These are phyloP conservation scores for Alca torda DNA, from an alignment of 2,797 vertebrate species.

Conservation along the genomic window DNA sequence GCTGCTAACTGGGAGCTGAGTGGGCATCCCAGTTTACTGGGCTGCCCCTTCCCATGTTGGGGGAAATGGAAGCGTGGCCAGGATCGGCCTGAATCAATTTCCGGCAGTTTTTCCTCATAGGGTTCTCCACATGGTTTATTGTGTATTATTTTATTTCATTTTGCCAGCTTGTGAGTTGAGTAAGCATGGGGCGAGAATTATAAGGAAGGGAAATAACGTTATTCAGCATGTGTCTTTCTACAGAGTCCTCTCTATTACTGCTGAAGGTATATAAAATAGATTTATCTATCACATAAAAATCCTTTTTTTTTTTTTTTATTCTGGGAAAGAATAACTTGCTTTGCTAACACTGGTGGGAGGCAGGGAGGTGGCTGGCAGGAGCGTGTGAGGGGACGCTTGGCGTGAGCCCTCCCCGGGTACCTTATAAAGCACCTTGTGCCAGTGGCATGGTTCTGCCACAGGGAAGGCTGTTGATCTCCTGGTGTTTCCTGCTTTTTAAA, in stretches of 20 bases:
- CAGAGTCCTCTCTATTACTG: background rate
- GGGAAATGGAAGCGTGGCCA: background rate
- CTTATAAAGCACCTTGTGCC: background rate
- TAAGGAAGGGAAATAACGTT: background rate
- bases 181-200: background rate
- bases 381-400: background rate
- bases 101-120: background rate
- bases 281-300: background rate
- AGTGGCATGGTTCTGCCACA: rapidly evolving
- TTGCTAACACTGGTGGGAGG: background rate
- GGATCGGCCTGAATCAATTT: background rate
- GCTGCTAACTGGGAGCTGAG: background rate
- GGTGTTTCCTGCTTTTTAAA: background rate
- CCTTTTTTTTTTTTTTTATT: background rate
- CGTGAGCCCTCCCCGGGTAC: background rate
- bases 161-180: background rate
- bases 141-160: background rate
- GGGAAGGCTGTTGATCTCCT: background rate
- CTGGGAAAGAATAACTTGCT: background rate
- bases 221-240: rapidly evolving
- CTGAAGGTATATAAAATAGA: background rate
- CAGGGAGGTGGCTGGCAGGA: background rate
- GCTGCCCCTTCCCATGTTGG: background rate
- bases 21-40: background rate
- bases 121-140: background rate